phyloP scores from a whole-genome alignment of 37 sponge, comb jelly and placozoan species.

The Aplysina aerophoba region DNA sequence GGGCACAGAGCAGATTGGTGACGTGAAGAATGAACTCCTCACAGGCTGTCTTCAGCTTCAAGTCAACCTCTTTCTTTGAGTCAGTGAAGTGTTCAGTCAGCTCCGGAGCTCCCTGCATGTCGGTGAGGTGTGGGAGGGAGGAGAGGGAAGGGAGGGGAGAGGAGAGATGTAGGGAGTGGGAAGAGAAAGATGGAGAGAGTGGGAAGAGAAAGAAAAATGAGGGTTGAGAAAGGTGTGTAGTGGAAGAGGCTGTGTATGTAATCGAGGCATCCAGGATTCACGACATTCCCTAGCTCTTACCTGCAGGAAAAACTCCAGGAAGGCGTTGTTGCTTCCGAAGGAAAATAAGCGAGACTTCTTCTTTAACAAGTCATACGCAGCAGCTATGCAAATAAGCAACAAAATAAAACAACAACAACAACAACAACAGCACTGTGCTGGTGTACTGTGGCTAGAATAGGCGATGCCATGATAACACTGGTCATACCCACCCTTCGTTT shows the following conservation, averaged over 20 bases:
- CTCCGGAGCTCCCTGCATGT: constrained; percentile 61
- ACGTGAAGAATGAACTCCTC: constrained; percentile 79
- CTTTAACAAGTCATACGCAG: constrained; percentile 82
- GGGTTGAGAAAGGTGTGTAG: not conserved
- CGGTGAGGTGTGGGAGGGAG: not conserved
- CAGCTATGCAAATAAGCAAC: constrained; percentile 58
- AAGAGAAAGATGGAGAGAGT: not conserved
- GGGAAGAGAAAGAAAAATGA: not conserved
- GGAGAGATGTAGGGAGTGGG: not conserved
- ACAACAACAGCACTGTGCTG: not conserved
- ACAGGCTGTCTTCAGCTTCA: constrained; percentile 74
- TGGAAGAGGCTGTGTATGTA: too few species aligned
- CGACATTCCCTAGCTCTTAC: constrained; percentile 26
- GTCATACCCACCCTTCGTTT: constrained; percentile 67
- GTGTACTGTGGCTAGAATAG: not conserved
- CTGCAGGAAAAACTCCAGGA: constrained; percentile 93
- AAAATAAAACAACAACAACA: not conserved
- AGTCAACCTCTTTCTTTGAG: constrained; percentile 92
- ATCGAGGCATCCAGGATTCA: too few species aligned
- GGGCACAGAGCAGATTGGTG: constrained; percentile 42
- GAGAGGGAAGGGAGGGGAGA: not conserved
- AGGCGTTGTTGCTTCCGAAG: constrained; percentile 86
- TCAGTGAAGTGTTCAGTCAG: constrained; percentile 82
- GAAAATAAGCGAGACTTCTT: constrained; percentile 86
- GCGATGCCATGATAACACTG: not conserved